Evolutionary conservation across 1,140 invertebrate species (phyloP).

Genomic region (Pomacea maculata): DNA sequence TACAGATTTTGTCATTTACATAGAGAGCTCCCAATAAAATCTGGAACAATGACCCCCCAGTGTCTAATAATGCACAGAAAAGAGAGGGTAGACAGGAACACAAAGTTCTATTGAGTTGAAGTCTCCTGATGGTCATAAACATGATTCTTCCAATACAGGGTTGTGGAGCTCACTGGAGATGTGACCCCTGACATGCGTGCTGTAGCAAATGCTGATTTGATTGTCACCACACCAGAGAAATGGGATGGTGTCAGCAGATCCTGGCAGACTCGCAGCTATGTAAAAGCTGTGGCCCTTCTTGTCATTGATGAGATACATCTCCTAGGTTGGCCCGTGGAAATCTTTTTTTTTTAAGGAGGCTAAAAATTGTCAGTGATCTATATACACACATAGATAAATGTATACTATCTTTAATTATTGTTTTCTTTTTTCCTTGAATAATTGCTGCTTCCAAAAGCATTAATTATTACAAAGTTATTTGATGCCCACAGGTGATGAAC

Average conservation of each 20-base stretch:
- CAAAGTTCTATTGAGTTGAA: too few species aligned
- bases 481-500: constrained; percentile 68
- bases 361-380: neutral
- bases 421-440: too few species aligned
- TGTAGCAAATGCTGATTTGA: constrained; percentile 86
- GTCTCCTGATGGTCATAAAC: too few species aligned
- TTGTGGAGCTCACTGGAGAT: constrained; percentile 97
- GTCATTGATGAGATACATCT: constrained; percentile 99
- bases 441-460: too few species aligned
- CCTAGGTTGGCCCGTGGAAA: constrained; percentile 72
- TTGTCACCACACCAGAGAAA: constrained; percentile 99
- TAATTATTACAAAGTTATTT: too few species aligned
- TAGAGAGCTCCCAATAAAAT: too few species aligned
- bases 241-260: constrained; percentile 98
- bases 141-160: constrained; percentile 67
- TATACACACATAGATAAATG: too few species aligned
- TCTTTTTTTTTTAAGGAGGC: neutral
- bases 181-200: constrained; percentile 91
- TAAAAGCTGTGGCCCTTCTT: constrained; percentile 89
- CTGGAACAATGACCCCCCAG: too few species aligned
- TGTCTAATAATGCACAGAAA: too few species aligned
- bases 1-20: too few species aligned
- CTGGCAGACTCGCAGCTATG: constrained; percentile 96
- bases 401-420: too few species aligned
- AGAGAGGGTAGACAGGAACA: too few species aligned